A percentile compares a stretch with the other conserved stretches of the same genome.
Evolutionary conservation across 2,113 vertebrate species (phyloP).

Genomic region (Neoarius graeffei): DNA sequence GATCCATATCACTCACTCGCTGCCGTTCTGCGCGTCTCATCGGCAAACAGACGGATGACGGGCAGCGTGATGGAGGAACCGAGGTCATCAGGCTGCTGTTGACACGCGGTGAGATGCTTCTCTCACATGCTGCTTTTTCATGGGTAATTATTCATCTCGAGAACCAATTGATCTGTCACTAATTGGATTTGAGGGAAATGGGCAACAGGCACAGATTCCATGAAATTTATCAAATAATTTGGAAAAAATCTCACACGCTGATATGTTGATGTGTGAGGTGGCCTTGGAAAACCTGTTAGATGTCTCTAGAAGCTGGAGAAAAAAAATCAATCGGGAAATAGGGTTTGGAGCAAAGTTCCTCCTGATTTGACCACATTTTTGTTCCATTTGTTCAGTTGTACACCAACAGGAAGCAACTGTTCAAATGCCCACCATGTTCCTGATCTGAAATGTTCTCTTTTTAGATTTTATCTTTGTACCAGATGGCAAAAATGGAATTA

Average conservation of each 20-base stretch:
- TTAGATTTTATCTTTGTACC: no score
- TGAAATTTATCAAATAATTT: background rate
- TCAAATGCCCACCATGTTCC: no score
- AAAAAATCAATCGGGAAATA: no score
- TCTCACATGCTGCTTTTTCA: background rate
- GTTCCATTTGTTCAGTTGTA: no score
- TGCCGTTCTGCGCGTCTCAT: constrained; percentile 23
- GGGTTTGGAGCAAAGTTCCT: no score
- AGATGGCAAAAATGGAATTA: no score
- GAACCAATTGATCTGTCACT: constrained; percentile 26
- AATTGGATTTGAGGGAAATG: background rate
- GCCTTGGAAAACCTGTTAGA: background rate
- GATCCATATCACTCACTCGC: constrained; percentile 41
- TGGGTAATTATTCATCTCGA: constrained; percentile 36
- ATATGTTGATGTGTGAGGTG: background rate
- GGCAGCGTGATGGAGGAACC: constrained; percentile 12
- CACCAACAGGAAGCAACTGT: no score
- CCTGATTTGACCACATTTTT: no score
- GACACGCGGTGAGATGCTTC: background rate
- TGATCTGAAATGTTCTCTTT: no score
- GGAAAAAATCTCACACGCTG: background rate
- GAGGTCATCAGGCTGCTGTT: constrained; percentile 20
- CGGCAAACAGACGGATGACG: constrained; percentile 10
- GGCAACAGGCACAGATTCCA: background rate
- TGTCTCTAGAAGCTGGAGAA: background rate